Conservation (phyloP, 2,797 vertebrate genomes). For the Oreortyx pictus region DNA sequence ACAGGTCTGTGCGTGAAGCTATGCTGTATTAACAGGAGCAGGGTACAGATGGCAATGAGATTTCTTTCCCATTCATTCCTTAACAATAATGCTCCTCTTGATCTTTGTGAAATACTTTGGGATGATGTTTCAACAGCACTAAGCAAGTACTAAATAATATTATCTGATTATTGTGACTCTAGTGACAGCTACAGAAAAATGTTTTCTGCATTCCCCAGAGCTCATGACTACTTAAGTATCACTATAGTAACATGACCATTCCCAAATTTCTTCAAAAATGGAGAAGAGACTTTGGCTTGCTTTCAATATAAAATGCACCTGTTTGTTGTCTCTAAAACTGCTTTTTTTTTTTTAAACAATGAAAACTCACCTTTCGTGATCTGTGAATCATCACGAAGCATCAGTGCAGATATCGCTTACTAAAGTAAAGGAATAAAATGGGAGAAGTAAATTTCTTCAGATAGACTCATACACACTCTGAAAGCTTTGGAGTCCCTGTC, state of each 20-base stretch:
- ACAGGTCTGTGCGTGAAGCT: background rate
- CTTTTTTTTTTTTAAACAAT: background rate
- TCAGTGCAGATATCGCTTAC: background rate
- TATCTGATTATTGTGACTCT: conserved; percentile 22
- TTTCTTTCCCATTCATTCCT: conserved; percentile 1
- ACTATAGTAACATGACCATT: conserved; percentile 3
- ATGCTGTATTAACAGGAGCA: background rate
- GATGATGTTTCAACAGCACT: conserved; percentile 8
- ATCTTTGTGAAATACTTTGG: conserved; percentile 19
- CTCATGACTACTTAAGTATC: conserved; percentile 44
- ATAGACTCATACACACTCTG: background rate
- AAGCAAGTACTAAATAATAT: conserved; percentile 40
- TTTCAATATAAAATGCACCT: background rate
- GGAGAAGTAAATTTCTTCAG: background rate
- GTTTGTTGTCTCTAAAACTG: background rate
- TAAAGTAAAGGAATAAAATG: background rate
- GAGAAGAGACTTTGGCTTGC: background rate
- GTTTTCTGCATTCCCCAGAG: background rate
- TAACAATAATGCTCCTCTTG: background rate
- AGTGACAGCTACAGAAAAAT: background rate
- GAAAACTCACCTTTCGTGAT: background rate
- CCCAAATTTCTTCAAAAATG: conserved; percentile 40
- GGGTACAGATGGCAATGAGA: background rate
- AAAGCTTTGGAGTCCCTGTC: background rate
- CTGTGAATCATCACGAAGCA: background rate